Conservation (phyloP, 1,140 invertebrate genomes). For the Heliconius nattereri region DNA sequence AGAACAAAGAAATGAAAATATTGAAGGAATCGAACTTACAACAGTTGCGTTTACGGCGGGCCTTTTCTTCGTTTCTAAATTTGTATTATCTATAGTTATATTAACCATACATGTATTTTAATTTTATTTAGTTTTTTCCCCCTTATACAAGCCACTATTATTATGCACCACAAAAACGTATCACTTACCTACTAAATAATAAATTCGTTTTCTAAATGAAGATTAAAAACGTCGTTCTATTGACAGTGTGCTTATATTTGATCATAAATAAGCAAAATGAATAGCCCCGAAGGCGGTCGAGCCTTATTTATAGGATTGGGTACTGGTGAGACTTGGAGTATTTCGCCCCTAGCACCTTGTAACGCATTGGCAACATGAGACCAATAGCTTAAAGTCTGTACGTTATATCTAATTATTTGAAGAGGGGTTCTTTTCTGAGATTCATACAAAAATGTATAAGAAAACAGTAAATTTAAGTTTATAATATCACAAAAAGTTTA, state of each 20-base stretch:
- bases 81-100: too few relatives aligned
- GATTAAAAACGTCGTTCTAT: conserved; percentile 1
- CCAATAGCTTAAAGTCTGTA: conserved; percentile 12
- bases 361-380: conserved; percentile 30
- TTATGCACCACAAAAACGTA: not conserved
- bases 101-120: too few relatives aligned
- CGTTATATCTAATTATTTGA: not conserved
- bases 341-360: conserved; percentile 29
- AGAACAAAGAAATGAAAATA: too few relatives aligned
- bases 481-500: too few relatives aligned
- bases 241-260: conserved; percentile 21
- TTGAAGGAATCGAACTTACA: too few relatives aligned
- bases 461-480: not conserved
- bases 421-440: not conserved
- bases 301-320: conserved; percentile 27
- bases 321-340: conserved; percentile 24
- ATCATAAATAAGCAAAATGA: conserved; percentile 30
- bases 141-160: not conserved
- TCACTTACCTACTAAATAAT: not conserved
- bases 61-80: too few relatives aligned
- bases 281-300: conserved; percentile 24
- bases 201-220: not conserved
- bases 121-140: too few relatives aligned
- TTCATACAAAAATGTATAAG: not conserved
- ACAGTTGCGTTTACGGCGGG: too few relatives aligned